phyloP scores from a whole-genome alignment of 1,140 invertebrate species.

The Parasteatoda tepidariorum region DNA sequence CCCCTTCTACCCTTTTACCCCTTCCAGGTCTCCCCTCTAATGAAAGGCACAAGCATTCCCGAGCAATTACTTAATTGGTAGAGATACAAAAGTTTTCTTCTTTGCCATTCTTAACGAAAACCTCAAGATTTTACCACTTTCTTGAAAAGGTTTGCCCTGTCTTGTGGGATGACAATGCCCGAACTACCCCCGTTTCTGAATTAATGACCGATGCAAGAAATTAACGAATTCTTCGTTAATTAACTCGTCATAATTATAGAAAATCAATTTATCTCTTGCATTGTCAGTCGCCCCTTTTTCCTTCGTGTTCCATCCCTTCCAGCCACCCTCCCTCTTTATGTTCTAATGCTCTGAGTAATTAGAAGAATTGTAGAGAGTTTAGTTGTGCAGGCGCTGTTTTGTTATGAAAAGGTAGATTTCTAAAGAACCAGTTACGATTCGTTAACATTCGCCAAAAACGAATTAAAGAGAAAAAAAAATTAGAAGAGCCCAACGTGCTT shows the following conservation, averaged over 20 bases:
- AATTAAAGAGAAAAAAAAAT: conserved; percentile 3
- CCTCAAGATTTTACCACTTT: conserved; percentile 34
- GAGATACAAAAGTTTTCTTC: conserved; percentile 58
- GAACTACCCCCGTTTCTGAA: conserved; percentile 26
- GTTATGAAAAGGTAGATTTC: conserved; percentile 23
- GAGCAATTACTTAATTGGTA: conserved; percentile 60
- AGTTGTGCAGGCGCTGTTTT: conserved; percentile 12
- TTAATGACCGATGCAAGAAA: conserved; percentile 56
- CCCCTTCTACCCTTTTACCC: neutral
- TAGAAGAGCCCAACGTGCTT: neutral
- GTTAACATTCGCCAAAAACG: neutral
- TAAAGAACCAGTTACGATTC: neutral
- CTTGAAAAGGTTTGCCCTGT: neutral
- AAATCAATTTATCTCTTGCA: conserved; percentile 59
- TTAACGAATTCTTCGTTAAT: conserved; percentile 60
- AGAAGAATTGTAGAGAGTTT: conserved; percentile 24
- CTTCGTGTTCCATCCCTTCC: conserved; percentile 1
- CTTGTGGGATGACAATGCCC: neutral
- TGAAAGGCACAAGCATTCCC: conserved; percentile 13
- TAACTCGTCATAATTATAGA: conserved; percentile 61
- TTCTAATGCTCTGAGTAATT: conserved; percentile 24
- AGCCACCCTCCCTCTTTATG: neutral
- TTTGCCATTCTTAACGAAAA: neutral
- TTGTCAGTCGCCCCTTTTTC: neutral
- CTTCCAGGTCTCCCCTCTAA: neutral